These are phyloP conservation scores for Coracias cyanogaster DNA, from an alignment of 2,797 vertebrate species.

Conservation along the genomic window DNA sequence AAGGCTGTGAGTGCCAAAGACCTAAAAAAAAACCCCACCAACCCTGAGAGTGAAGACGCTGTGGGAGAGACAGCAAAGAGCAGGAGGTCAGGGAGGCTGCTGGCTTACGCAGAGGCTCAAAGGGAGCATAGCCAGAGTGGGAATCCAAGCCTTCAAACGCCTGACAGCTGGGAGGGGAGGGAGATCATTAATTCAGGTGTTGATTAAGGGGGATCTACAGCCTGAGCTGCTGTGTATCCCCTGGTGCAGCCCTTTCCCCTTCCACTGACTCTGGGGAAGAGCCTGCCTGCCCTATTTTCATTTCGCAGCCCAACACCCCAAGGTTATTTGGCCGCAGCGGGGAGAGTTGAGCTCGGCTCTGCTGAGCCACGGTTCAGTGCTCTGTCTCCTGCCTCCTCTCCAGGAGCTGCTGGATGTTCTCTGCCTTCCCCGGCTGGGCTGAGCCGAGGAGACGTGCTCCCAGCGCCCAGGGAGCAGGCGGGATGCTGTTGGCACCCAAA, in stretches of 20 bases:
- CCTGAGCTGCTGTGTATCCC: background rate
- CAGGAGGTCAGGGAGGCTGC: background rate
- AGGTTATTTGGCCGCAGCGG: background rate
- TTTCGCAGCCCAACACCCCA: background rate
- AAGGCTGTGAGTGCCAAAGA: background rate
- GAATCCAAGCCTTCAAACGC: background rate
- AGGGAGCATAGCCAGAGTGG: background rate
- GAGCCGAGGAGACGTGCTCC: background rate
- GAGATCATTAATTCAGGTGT: background rate
- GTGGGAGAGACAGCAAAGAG: background rate
- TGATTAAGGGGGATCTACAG: background rate
- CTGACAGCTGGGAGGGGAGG: conserved; percentile 17
- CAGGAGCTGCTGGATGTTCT: background rate
- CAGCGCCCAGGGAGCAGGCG: rapidly evolving
- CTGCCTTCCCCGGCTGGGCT: background rate
- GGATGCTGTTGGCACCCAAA: background rate
- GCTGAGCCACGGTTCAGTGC: background rate
- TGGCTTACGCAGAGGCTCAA: background rate
- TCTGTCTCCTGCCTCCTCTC: background rate
- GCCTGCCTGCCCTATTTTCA: background rate
- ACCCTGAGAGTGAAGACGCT: background rate
- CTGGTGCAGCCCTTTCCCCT: background rate
- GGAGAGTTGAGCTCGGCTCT: background rate
- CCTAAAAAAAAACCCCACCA: background rate
- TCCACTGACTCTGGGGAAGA: background rate